Evolutionary conservation across 92 coral and sea anemone species (phyloP).

Genomic region (Meandrina meandrites): DNA sequence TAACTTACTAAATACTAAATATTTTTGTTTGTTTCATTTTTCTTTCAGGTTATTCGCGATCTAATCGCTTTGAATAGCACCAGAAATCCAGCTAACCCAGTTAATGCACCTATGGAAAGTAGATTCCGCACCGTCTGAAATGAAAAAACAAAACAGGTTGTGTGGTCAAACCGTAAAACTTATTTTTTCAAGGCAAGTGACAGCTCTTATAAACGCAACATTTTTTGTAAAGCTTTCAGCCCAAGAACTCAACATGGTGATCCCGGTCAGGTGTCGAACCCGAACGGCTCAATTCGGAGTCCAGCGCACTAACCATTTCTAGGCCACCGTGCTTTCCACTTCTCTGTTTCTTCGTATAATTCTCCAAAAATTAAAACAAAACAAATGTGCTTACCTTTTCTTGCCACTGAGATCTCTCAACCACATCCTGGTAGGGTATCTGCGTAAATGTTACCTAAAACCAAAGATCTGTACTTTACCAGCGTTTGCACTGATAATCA

Average conservation of each 20-base stretch:
- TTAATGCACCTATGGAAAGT: neutral
- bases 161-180: no score
- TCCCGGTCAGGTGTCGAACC: no score
- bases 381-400: conserved; percentile 36
- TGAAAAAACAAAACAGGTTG: neutral
- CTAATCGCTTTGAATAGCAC: neutral
- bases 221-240: no score
- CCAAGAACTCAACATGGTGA: no score
- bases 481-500: neutral
- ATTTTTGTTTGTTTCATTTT: no score
- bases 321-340: no score
- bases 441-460: conserved; percentile 46
- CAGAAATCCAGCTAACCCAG: conserved; percentile 1
- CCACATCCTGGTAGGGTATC: conserved; percentile 48
- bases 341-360: no score
- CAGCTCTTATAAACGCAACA: no score
- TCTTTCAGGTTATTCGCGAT: neutral
- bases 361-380: neutral
- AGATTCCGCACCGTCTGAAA: conserved; percentile 7
- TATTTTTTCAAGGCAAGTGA: no score
- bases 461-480: neutral
- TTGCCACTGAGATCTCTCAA: conserved; percentile 49
- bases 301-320: no score
- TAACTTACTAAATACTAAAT: no score
- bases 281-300: no score